phyloP scores from a whole-genome alignment of 2,113 vertebrate species.

The Phrynosoma blainvillii region DNA sequence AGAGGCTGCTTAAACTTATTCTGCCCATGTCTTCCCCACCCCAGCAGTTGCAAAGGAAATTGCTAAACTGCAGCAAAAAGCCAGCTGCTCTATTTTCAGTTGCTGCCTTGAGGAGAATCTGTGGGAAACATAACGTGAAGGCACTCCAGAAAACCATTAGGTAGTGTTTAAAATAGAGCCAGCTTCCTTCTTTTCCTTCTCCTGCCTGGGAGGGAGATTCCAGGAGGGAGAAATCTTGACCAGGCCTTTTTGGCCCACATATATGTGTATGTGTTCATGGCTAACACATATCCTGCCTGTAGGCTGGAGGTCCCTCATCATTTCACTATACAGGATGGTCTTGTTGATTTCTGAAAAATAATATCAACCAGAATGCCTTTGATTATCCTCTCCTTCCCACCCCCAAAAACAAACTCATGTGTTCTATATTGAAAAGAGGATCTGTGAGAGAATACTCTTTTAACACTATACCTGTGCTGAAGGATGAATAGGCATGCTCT shows the following conservation, averaged over 20 bases:
- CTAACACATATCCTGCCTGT: not conserved
- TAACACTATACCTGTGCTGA: constrained; percentile 36
- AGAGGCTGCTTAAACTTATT: no score
- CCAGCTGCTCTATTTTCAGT: no score
- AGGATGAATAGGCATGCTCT: constrained; percentile 61
- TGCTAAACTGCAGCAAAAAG: no score
- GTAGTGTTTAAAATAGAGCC: not conserved
- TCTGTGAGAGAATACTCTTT: constrained; percentile 37
- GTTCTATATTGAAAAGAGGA: constrained; percentile 42
- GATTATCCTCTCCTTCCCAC: constrained; percentile 9
- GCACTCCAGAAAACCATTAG: not conserved
- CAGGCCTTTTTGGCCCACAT: not conserved
- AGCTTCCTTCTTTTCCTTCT: not conserved
- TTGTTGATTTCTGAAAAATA: constrained; percentile 9
- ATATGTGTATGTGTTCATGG: no score
- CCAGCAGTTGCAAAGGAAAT: not conserved
- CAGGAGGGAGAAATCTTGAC: not conserved
- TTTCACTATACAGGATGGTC: not conserved
- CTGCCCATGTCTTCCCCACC: no score
- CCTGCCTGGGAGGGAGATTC: not conserved
- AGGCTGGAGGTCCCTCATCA: not conserved
- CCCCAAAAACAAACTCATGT: not conserved
- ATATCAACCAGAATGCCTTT: constrained; percentile 41
- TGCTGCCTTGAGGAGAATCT: not conserved
- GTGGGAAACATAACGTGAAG: not conserved